A percentile compares a stretch with the other conserved stretches of the same genome.
Conservation (phyloP, 1,140 invertebrate genomes). For the Drosophila nikananu region DNA sequence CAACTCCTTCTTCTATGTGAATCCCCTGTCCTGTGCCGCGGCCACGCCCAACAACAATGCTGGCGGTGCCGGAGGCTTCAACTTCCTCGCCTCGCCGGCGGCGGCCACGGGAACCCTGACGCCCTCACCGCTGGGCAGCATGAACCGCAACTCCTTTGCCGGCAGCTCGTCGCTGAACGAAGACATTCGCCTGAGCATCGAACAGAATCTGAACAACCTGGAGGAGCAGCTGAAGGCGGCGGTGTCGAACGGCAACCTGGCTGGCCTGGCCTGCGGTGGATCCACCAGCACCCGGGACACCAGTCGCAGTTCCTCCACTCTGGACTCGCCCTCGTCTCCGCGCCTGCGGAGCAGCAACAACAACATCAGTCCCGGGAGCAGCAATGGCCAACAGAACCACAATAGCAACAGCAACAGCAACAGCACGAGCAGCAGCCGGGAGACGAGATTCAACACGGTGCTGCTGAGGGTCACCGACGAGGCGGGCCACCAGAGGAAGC, state of each 20-base stretch:
- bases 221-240: slow-evolving; percentile 87
- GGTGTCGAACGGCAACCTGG: slow-evolving; percentile 84
- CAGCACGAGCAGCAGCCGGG: slow-evolving; percentile 54
- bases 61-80: slow-evolving; percentile 57
- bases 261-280: slow-evolving; percentile 68
- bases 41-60: slow-evolving; percentile 73
- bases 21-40: slow-evolving; percentile 79
- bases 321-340: slow-evolving; percentile 78
- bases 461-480: slow-evolving; percentile 82
- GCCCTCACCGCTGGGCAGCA: slow-evolving; percentile 74
- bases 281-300: slow-evolving; percentile 71
- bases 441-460: slow-evolving; percentile 66
- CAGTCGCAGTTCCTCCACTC: slow-evolving; percentile 75
- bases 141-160: slow-evolving; percentile 81
- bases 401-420: slow-evolving; percentile 40
- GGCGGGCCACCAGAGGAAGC: slow-evolving; percentile 79
- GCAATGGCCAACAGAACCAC: slow-evolving; percentile 39
- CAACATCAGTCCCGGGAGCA: slow-evolving; percentile 63
- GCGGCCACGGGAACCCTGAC: slow-evolving; percentile 61
- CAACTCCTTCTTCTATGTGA: slow-evolving; percentile 83
- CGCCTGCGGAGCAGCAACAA: slow-evolving; percentile 65
- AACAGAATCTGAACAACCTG: slow-evolving; percentile 80
- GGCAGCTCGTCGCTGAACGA: slow-evolving; percentile 72
- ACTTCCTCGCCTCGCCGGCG: slow-evolving; percentile 69
- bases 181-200: slow-evolving; percentile 75